Evolutionary conservation across 1,140 invertebrate species (phyloP).

Genomic region (Aricia agestis): DNA sequence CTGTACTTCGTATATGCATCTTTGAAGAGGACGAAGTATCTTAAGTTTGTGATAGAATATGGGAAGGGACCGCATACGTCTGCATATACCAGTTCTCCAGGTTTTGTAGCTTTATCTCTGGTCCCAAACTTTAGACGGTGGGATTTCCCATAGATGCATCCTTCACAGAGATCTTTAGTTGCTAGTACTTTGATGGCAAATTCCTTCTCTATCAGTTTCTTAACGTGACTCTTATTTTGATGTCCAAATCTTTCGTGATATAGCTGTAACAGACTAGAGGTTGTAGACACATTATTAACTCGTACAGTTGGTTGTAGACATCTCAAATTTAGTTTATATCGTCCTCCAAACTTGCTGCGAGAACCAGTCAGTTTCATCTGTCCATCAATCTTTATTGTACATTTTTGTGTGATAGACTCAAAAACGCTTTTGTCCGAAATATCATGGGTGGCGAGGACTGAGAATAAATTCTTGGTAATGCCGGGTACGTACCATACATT

Average conservation of each 20-base stretch:
- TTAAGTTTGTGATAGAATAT: constrained; percentile 4
- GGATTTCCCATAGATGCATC: constrained; percentile 23
- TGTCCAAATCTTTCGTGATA: constrained; percentile 21
- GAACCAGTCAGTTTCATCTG: no score
- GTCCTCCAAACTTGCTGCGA: no score
- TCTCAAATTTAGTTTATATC: no score
- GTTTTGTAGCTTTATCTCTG: constrained; percentile 19
- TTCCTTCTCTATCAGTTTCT: constrained; percentile 16
- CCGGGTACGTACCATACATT: background rate
- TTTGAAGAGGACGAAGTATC: constrained; percentile 25
- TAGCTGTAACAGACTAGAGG: constrained; percentile 8
- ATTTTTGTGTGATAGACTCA: background rate
- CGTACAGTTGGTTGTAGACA: background rate
- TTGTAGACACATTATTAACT: background rate
- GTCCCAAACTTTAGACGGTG: constrained; percentile 23
- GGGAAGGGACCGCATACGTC: constrained; percentile 26
- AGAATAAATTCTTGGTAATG: constrained; percentile 22
- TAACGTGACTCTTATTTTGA: constrained; percentile 21
- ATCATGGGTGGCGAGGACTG: constrained; percentile 19
- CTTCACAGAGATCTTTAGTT: constrained; percentile 19
- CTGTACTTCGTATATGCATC: constrained; percentile 23
- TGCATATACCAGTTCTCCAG: constrained; percentile 18
- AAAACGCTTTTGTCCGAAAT: constrained; percentile 14
- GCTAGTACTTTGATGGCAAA: background rate
- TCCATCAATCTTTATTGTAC: no score